These are phyloP conservation scores for Mimachlamys varia DNA, from an alignment of 2,888 invertebrate genomes.

Conservation along the genomic window DNA sequence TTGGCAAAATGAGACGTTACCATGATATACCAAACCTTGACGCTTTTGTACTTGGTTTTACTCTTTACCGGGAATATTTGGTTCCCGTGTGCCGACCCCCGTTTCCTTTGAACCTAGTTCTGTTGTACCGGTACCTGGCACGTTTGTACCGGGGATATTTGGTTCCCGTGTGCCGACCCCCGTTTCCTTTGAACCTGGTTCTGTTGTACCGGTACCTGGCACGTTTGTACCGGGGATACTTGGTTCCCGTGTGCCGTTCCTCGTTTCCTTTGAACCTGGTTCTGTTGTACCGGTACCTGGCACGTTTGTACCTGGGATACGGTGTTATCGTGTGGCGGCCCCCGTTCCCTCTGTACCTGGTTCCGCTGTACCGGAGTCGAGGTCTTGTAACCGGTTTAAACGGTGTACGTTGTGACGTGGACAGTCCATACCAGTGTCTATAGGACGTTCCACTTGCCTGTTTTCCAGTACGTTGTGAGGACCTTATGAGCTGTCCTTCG, in stretches of 20 bases:
- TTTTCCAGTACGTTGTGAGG: constrained; percentile 73
- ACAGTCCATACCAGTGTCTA: constrained; percentile 53
- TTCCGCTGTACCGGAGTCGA: not conserved
- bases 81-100: not conserved
- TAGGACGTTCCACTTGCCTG: constrained; percentile 80
- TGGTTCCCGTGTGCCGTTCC: not conserved
- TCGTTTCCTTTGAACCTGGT: not conserved
- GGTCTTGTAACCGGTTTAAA: not conserved
- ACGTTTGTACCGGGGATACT: not conserved
- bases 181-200: not conserved
- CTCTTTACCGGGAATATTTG: not conserved
- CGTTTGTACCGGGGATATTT: constrained; percentile 3
- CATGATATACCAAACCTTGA: not conserved
- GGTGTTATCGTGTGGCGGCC: not conserved
- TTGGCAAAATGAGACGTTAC: not conserved
- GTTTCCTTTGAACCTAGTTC: not conserved
- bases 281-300: not conserved
- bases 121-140: constrained; percentile 19
- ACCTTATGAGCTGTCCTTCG: constrained; percentile 77
- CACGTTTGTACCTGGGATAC: not conserved
- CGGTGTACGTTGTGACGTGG: not conserved
- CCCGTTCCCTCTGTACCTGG: not conserved
- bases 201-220: constrained; percentile 28
- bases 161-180: not conserved
- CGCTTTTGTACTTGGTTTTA: not conserved